A percentile compares a stretch with the other conserved stretches of the same genome.
Conservation (phyloP, 2,888 invertebrate species). For the Lucinisca nassula region DNA sequence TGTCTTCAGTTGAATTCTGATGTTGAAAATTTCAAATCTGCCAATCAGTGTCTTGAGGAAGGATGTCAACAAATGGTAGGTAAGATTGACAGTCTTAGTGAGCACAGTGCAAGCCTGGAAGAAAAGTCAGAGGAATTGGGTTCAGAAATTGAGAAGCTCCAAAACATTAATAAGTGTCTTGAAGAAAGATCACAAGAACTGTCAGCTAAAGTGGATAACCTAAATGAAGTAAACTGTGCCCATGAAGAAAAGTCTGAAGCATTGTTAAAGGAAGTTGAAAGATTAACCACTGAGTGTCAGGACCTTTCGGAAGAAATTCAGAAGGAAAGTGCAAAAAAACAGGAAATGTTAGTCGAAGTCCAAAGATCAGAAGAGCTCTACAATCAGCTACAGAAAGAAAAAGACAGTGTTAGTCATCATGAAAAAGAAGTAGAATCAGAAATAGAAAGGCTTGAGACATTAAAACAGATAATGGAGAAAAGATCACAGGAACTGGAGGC, state of each 20-base stretch:
- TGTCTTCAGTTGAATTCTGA: background rate
- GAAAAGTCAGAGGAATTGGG: slow-evolving; percentile 31
- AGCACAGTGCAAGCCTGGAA: slow-evolving; percentile 30
- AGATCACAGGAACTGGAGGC: background rate
- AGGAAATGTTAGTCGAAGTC: too few relatives aligned
- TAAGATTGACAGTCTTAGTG: slow-evolving; percentile 13
- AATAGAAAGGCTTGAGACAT: background rate
- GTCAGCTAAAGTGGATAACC: background rate
- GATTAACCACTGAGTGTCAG: too few relatives aligned
- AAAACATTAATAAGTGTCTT: background rate
- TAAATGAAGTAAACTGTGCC: background rate
- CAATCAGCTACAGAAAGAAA: background rate
- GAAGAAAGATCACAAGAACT: background rate
- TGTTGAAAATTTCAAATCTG: background rate
- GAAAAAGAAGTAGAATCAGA: background rate
- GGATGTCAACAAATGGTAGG: background rate
- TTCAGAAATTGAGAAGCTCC: background rate
- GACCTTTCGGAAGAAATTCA: too few relatives aligned
- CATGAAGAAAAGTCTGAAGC: background rate
- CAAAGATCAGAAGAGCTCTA: too few relatives aligned
- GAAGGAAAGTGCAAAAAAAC: too few relatives aligned
- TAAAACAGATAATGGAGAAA: background rate
- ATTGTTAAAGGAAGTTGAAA: background rate
- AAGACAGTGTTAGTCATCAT: background rate
- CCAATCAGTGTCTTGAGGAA: background rate